Evolutionary conservation across 2,797 vertebrate species (phyloP).

Genomic region (Gymnoscopelus microlampas): DNA sequence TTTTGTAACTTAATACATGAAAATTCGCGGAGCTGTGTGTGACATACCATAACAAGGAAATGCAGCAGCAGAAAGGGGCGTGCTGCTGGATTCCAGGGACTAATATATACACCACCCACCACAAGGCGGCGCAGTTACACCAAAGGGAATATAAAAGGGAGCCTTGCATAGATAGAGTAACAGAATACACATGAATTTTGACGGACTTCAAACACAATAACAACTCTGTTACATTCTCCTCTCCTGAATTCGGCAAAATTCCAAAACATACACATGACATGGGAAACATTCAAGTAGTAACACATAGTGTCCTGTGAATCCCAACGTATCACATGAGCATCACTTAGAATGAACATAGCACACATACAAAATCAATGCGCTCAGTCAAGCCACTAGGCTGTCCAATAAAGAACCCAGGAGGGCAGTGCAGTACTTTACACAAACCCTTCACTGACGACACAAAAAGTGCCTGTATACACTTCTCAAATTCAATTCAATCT

Average conservation of each 20-base stretch:
- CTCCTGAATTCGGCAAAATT: constrained; percentile 2
- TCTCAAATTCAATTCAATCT: constrained; percentile 1
- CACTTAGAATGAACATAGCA: not conserved
- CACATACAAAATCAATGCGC: not conserved
- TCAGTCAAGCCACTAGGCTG: not conserved
- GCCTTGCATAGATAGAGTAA: too few relatives aligned
- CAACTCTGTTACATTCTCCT: constrained; percentile 1
- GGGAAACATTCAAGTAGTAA: not conserved
- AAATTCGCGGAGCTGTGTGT: too few relatives aligned
- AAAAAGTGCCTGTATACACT: constrained; percentile 6
- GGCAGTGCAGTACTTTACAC: not conserved
- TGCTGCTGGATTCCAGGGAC: too few relatives aligned
- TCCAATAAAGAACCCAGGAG: not conserved
- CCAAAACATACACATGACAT: not conserved
- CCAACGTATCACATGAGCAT: not conserved
- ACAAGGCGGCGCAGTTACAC: too few relatives aligned
- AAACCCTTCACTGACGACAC: not conserved
- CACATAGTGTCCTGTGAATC: too few relatives aligned
- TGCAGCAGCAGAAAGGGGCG: too few relatives aligned
- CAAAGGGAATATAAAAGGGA: too few relatives aligned
- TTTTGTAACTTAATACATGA: too few relatives aligned
- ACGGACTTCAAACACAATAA: not conserved
- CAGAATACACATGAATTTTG: too few relatives aligned
- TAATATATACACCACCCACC: too few relatives aligned
- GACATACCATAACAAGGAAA: too few relatives aligned